Conservation (phyloP, 2,888 invertebrate genomes). For the Zele albiditarsus region DNA sequence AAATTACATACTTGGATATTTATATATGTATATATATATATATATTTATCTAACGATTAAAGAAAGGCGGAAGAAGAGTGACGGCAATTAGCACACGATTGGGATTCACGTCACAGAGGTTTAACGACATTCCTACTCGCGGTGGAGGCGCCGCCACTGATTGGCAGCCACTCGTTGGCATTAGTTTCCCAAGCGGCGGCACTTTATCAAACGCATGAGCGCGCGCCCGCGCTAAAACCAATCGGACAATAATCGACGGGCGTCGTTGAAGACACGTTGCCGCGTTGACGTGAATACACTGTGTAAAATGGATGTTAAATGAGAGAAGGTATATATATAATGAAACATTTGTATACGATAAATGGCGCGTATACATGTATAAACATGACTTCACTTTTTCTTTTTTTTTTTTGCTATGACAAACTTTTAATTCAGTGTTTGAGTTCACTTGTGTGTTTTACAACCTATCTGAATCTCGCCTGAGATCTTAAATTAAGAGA, state of each 20-base stretch:
- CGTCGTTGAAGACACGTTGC: conserved; percentile 1
- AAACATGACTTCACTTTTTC: no score
- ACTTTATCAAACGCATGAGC: conserved; percentile 35
- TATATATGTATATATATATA: not conserved
- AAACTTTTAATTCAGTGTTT: no score
- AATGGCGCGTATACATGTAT: not conserved
- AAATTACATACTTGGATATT: no score
- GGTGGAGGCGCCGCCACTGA: conserved; percentile 43
- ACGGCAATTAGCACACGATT: conserved; percentile 67
- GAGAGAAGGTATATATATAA: not conserved
- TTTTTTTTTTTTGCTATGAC: no score
- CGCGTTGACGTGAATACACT: conserved; percentile 13
- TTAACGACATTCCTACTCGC: conserved; percentile 44
- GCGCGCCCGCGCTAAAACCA: conserved; percentile 37
- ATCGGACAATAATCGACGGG: conserved; percentile 37
- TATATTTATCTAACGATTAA: not conserved
- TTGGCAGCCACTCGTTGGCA: conserved; percentile 36
- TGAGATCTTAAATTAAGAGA: no score
- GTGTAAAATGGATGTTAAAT: conserved; percentile 15
- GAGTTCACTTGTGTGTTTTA: no score
- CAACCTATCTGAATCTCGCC: no score
- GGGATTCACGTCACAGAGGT: conserved; percentile 57
- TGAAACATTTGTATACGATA: not conserved
- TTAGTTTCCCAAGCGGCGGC: conserved; percentile 37
- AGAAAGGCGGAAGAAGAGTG: conserved; percentile 45